Evolutionary conservation across 2,888 invertebrate species (phyloP).

Genomic region (Megastigmus dorsalis): DNA sequence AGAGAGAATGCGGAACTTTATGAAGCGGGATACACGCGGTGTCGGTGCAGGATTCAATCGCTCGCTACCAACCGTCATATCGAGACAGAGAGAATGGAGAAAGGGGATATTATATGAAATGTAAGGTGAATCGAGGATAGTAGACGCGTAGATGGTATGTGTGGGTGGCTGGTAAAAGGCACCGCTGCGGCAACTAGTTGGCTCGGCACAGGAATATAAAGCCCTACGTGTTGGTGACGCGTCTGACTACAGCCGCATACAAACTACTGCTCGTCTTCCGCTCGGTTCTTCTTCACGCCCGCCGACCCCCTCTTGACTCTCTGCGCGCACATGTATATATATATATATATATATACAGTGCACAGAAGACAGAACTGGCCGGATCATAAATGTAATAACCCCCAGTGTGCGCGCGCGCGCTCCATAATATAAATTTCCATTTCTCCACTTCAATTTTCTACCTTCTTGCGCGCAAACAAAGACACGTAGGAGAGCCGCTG

Average conservation of each 20-base stretch:
- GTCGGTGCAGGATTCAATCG: too few relatives aligned
- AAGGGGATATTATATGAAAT: constrained; percentile 39
- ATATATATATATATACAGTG: too few relatives aligned
- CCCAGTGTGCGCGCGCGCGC: too few relatives aligned
- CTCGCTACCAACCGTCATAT: too few relatives aligned
- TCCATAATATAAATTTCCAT: constrained; percentile 26
- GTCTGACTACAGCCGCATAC: constrained; percentile 8
- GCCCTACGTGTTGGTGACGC: constrained; percentile 9
- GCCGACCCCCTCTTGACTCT: too few relatives aligned
- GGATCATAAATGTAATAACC: constrained; percentile 38
- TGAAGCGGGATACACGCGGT: too few relatives aligned
- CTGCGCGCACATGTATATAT: not conserved
- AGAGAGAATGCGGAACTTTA: not conserved
- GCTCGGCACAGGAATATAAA: too few relatives aligned
- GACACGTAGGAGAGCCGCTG: not conserved
- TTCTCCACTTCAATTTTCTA: constrained; percentile 24
- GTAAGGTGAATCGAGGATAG: constrained; percentile 30
- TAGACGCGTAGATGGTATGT: not conserved
- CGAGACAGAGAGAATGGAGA: constrained; percentile 35
- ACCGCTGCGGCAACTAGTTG: too few relatives aligned
- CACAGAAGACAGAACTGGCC: too few relatives aligned
- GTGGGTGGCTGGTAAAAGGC: too few relatives aligned
- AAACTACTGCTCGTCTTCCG: too few relatives aligned
- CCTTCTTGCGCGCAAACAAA: constrained; percentile 40
- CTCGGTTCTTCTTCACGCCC: too few relatives aligned